Evolutionary conservation across 2,113 vertebrate genomes (phyloP), one percentile per base, ranked within the genome.

Genomic region (Hippoglossus stenolepis): DNA sequence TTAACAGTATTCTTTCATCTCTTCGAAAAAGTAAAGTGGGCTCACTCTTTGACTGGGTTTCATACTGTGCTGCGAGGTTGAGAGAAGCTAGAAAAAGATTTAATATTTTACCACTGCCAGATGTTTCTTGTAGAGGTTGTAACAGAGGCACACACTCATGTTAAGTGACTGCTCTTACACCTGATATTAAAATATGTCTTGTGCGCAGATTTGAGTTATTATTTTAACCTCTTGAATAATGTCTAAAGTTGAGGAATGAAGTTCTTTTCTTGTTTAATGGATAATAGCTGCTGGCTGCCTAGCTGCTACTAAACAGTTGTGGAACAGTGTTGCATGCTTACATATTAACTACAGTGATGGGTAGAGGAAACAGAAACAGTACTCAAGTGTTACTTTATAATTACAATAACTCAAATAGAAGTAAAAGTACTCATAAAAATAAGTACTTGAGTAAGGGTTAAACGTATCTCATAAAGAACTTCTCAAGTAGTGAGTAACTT

Each of bases 1-100:
- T 17, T 63, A 85, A 54, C 45, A 70, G 61, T 24, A 70, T 61
- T 71, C 21, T 86, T 84, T 83, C 75, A 73, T 81, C 31, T 68
- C 40, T 14, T 31, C 10, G n/a, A 56, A 21, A 45, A 28, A 26
- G 68, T 67, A 51, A 31, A 66, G 43, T 67, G 35, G 21, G 9
- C 17, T 73, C 24, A 47, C 31, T 70, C 59, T 5, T 14, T 65
- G 69, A 86, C 6, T 73, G 65, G 31, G 47, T 54, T 78, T 78
- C 63, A 65, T 21, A 35, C 35, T 35, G 56, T 21, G 66, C 45
- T 51, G 15, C 10, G 31, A 49, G 28, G 45, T 43, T 70, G 65
- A 70, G 59, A 69, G 73, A 76, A 77, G 45, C 38, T 26, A 71
- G 60, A 60, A n/a, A n/a, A 63, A 63, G 35, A 84, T 70, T 74